A percentile compares a stretch with the other conserved stretches of the same genome.
Conservation (phyloP, 2,797 vertebrate genomes). For the Menidia menidia region DNA sequence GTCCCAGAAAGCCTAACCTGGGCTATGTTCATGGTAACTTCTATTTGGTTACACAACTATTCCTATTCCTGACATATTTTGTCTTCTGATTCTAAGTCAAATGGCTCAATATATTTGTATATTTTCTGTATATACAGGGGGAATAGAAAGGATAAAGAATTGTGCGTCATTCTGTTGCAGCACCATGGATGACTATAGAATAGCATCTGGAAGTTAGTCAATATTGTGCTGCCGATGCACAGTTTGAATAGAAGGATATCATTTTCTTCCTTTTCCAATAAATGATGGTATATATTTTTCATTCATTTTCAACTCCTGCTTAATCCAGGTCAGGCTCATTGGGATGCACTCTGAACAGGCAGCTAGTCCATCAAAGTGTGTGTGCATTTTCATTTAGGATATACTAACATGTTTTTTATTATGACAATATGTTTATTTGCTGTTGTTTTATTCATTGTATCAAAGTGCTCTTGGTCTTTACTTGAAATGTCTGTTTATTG, state of each 20-base stretch:
- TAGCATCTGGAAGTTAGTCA: conserved; percentile 55
- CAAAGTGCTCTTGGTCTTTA: no score
- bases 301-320: no score
- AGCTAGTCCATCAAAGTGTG: neutral
- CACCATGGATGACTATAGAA: conserved; percentile 43
- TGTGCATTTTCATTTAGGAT: neutral
- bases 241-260: conserved; percentile 60
- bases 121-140: no score
- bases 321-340: no score
- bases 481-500: neutral
- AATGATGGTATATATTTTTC: neutral
- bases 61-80: no score
- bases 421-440: neutral
- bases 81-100: no score
- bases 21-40: no score
- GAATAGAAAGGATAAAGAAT: conserved; percentile 3
- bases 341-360: no score
- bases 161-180: conserved; percentile 13
- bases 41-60: no score
- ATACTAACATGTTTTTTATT: neutral
- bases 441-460: neutral
- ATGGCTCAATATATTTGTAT: neutral
- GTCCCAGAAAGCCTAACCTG: no score
- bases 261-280: conserved; percentile 30
- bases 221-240: conserved; percentile 57